Percentiles rank a stretch among this genome's conserved stretches.
phyloP scores from a whole-genome alignment of 2,113 vertebrate genomes.

The Campylorhamphus procurvoides region DNA sequence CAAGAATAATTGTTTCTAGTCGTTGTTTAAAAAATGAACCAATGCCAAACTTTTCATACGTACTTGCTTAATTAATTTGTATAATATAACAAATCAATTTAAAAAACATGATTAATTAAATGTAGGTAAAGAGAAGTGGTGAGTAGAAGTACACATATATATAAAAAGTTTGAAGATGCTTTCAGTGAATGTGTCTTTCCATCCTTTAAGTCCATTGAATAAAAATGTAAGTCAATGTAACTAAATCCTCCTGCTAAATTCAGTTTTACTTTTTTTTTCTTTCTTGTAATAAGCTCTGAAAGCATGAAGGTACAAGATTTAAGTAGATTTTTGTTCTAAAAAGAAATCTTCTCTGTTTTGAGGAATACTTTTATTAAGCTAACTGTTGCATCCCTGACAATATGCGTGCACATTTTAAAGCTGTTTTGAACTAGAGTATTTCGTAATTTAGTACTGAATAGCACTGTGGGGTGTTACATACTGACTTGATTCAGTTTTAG shows the following conservation, averaged over 20 bases:
- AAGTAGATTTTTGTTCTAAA: conserved; percentile 19
- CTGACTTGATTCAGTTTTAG: conserved; percentile 6
- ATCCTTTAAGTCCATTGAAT: not conserved
- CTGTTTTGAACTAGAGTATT: not conserved
- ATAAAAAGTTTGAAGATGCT: conserved; percentile 12
- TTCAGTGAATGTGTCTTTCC: not conserved
- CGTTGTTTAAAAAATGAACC: conserved; percentile 8
- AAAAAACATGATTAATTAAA: conserved; percentile 11
- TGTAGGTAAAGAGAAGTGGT: conserved; percentile 2
- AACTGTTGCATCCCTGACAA: not conserved
- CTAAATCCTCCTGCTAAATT: not conserved
- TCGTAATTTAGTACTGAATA: conserved; percentile 33
- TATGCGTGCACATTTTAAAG: not conserved
- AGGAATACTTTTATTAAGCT: not conserved
- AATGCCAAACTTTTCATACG: not conserved
- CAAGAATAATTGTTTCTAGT: conserved; percentile 3
- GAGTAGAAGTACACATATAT: not conserved
- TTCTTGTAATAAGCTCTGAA: not conserved
- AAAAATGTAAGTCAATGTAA: conserved; percentile 4
- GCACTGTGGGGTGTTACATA: not conserved
- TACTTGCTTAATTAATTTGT: conserved; percentile 39
- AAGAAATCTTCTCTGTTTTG: not conserved
- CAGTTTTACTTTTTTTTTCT: not conserved
- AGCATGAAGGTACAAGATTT: not conserved
- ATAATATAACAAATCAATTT: conserved; percentile 31